Base-by-base conservation (phyloP, 64 coral and sea anemone genomes). In the Dendronephthya gigantea region DNA sequence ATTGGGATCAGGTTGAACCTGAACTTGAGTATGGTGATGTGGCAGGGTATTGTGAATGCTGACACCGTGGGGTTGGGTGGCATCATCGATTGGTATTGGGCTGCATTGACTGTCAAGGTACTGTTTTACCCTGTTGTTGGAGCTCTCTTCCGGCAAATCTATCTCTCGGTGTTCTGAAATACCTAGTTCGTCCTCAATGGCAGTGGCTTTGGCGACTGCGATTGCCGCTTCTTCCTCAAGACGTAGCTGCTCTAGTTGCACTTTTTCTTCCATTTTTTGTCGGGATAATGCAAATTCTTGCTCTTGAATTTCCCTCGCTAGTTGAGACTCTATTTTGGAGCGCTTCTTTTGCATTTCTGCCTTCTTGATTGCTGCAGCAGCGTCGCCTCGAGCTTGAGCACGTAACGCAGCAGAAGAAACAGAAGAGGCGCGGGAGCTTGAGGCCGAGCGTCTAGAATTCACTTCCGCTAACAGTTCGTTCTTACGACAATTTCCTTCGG, bases 401-500 rank as follows among this genome's bases (percentile, higher is more conserved):
- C 69, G 31, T 33, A 30, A 7, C 25, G 69, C 31, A 76, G 69
- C 17, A 4, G 69, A 76, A 34, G 69, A 76, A 70, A 70, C 66
- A n/a, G 66, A 70, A 70, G 66, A 70, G 8, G 66, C 66, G 66
- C 66, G 66, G 66, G 66, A 70, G 66, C 66, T 70, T n/a, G n/a
- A n/a, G n/a, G n/a, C n/a, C 6, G 66, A 70, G 66, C 66, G 66
- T n/a, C 9, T n/a, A 6, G 66, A 9, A 70, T 70, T 70, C 23
- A 70, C 23, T 70, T 70, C 66, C 66, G 23, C 66, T 70, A 70
- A n/a, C 66, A 70, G 66, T 70, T 83, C 82, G 1, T 83, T 45
- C 48, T 48, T 83, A 1, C 48, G 39, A 14, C 9, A 19, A 83
- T 49, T 48, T 19, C 39, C 82, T 83, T 83, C 83, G 40, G 40